phyloP scores from a whole-genome alignment of 1,140 invertebrate genomes.

The Dolichoris vasculosae region DNA sequence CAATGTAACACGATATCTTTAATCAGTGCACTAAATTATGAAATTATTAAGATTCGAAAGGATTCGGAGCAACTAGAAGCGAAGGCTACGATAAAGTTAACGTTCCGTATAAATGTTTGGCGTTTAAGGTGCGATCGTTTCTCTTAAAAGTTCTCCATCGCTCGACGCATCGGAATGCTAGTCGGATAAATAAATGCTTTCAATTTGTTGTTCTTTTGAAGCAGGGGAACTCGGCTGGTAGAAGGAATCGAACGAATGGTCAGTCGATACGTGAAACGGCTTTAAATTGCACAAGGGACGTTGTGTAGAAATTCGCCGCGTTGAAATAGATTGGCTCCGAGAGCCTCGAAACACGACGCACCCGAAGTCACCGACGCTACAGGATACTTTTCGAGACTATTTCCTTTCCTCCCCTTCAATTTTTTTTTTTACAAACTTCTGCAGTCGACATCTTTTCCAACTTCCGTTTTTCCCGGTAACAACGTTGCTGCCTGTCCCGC shows the following conservation, averaged over 20 bases:
- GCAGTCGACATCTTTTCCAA: slow-evolving; percentile 27
- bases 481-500: neutral
- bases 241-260: slow-evolving; percentile 48
- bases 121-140: neutral
- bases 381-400: slow-evolving; percentile 8
- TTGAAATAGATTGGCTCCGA: slow-evolving; percentile 43
- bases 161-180: neutral
- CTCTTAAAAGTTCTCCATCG: neutral
- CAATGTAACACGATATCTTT: too few species aligned
- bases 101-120: neutral
- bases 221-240: neutral
- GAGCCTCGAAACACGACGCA: neutral
- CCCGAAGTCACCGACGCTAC: neutral
- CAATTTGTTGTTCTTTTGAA: slow-evolving; percentile 23
- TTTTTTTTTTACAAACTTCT: neutral
- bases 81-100: neutral
- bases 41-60: too few species aligned
- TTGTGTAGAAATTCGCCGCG: too few species aligned
- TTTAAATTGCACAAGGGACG: slow-evolving; percentile 35
- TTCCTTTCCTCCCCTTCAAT: neutral
- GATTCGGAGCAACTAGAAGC: neutral
- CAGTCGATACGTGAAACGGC: slow-evolving; percentile 50
- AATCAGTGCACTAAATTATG: too few species aligned
- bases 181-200: slow-evolving; percentile 7
- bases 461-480: neutral